Percentiles rank a stretch among this genome's conserved stretches.
These are phyloP conservation scores for Chroicocephalus ridibundus DNA, from an alignment of 2,113 vertebrate species.

Conservation along the genomic window DNA sequence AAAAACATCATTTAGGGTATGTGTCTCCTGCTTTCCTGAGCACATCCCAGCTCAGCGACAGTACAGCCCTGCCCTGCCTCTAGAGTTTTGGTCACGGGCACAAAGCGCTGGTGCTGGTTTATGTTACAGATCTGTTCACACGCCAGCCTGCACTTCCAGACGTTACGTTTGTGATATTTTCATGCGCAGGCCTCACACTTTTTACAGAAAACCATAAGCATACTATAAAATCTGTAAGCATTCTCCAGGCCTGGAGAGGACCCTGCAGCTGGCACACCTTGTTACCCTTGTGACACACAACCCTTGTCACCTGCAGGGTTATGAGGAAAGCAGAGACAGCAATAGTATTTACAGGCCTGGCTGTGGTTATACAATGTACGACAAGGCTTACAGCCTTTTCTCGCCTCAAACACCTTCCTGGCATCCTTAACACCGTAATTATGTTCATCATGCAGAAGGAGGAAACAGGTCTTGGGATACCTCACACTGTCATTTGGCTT, in stretches of 20 bases:
- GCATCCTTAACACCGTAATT: neutral
- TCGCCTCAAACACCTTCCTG: accelerated
- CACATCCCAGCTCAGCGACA: neutral
- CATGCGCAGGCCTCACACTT: neutral
- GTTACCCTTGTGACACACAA: too few relatives aligned
- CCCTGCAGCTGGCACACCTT: neutral
- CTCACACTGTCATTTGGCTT: neutral
- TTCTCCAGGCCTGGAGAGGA: neutral
- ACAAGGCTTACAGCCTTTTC: neutral
- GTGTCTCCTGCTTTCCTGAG: neutral
- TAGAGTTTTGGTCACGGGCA: neutral
- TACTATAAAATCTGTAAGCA: neutral
- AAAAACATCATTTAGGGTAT: neutral
- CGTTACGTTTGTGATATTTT: neutral
- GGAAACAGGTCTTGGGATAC: neutral
- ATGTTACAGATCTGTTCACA: neutral
- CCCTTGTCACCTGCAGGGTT: neutral
- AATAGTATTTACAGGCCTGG: neutral
- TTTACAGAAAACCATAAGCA: neutral
- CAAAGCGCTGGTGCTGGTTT: neutral
- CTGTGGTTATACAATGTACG: neutral
- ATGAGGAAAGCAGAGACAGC: neutral
- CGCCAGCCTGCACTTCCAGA: neutral
- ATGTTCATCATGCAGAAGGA: neutral
- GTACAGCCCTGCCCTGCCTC: neutral